These are phyloP conservation scores for Epinephelus fuscoguttatus DNA, from an alignment of 2,113 vertebrate genomes.

Conservation along the genomic window DNA sequence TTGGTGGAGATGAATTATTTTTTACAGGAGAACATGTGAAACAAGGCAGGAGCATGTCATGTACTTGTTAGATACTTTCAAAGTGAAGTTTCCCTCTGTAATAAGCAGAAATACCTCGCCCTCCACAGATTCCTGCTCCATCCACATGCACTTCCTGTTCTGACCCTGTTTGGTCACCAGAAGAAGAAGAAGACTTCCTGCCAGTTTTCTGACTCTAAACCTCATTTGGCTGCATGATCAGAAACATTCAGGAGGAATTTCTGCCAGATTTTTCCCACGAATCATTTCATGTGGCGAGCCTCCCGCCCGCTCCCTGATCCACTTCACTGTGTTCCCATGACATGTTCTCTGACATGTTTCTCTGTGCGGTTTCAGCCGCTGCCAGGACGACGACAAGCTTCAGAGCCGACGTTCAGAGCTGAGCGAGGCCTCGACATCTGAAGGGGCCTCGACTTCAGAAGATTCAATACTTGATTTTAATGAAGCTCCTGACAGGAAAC, in stretches of 20 bases:
- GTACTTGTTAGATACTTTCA: too few species aligned
- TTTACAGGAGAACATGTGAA: neutral
- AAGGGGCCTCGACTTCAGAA: neutral
- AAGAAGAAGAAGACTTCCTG: slow-evolving; percentile 19
- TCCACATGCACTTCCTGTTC: slow-evolving; percentile 11
- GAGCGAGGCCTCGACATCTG: neutral
- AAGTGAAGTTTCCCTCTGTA: too few species aligned
- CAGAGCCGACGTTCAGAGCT: neutral
- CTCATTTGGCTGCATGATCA: slow-evolving; percentile 33
- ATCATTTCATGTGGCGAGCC: slow-evolving; percentile 52
- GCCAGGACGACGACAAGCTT: slow-evolving; percentile 8
- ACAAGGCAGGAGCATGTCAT: neutral
- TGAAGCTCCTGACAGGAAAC: too few species aligned
- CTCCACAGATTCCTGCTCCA: neutral
- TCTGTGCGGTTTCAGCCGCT: slow-evolving; percentile 22
- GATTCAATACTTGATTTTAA: too few species aligned
- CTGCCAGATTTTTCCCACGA: slow-evolving; percentile 56
- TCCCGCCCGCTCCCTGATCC: slow-evolving; percentile 32
- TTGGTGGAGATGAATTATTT: too few species aligned
- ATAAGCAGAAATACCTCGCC: neutral
- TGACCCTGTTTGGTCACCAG: slow-evolving; percentile 28
- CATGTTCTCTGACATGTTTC: slow-evolving; percentile 15
- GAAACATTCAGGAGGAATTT: slow-evolving; percentile 13
- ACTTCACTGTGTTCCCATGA: slow-evolving; percentile 56
- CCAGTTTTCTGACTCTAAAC: slow-evolving; percentile 34